These are phyloP conservation scores for Calonectris borealis DNA, from an alignment of 2,113 vertebrate species.

Conservation along the genomic window DNA sequence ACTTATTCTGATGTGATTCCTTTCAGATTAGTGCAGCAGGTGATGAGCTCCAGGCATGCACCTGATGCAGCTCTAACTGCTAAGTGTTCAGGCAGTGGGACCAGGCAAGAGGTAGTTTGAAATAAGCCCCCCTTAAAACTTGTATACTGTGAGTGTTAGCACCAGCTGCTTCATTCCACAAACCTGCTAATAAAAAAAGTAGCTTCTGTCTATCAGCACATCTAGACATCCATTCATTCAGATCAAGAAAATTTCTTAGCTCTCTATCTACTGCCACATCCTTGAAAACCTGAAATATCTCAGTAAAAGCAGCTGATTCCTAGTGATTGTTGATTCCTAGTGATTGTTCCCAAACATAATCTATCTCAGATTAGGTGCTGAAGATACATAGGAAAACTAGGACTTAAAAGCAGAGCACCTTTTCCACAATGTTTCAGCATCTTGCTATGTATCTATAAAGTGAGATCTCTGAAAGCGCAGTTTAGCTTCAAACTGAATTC, in stretches of 20 bases:
- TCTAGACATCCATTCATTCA: background rate
- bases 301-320: background rate
- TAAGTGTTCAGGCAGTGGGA: background rate
- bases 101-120: background rate
- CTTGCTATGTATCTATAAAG: background rate
- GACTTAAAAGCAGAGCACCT: background rate
- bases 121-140: background rate
- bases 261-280: background rate
- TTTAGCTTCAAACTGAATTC: background rate
- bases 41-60: background rate
- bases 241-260: background rate
- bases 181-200: background rate
- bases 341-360: background rate
- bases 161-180: background rate
- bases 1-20: background rate
- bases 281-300: background rate
- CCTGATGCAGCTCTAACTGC: background rate
- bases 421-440: background rate
- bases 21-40: rapidly evolving
- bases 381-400: background rate
- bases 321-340: background rate
- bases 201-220: background rate
- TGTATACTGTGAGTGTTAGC: background rate
- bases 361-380: background rate
- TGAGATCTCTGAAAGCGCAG: background rate